phyloP scores from a whole-genome alignment of 2,888 invertebrate genomes.

The Teinopalpus imperialis region DNA sequence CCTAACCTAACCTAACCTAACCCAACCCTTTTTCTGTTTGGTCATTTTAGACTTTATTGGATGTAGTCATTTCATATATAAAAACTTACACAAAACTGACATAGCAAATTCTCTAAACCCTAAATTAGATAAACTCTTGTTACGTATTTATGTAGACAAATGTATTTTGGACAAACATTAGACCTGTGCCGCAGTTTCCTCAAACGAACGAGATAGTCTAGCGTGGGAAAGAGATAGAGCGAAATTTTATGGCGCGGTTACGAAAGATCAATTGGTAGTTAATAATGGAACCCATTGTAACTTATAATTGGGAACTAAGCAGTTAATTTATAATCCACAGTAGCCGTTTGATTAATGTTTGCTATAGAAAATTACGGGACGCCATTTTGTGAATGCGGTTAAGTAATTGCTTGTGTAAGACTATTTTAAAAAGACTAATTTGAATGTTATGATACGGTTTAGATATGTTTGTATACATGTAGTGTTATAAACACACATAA shows the following conservation, averaged over 20 bases:
- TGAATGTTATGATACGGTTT: not conserved
- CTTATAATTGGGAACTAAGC: conserved; percentile 54
- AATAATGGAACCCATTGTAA: conserved; percentile 57
- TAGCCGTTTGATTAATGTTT: conserved; percentile 55
- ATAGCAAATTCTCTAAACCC: no score
- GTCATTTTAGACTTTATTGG: no score
- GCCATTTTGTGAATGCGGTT: conserved; percentile 41
- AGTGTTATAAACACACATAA: no score
- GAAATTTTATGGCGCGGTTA: conserved; percentile 40
- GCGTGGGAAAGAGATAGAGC: conserved; percentile 7
- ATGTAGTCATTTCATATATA: no score
- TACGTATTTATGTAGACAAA: no score
- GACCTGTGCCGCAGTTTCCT: conserved; percentile 19
- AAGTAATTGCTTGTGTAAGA: conserved; percentile 24
- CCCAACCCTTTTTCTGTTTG: no score
- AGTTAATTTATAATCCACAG: conserved; percentile 45
- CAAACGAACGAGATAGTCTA: conserved; percentile 29
- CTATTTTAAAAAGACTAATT: not conserved
- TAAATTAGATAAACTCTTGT: no score
- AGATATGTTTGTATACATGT: no score
- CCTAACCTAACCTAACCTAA: no score
- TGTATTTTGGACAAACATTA: not conserved
- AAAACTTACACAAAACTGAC: no score
- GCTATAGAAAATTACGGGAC: conserved; percentile 50
- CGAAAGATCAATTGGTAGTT: conserved; percentile 56